Base-by-base conservation (phyloP, 37 sponge, comb jelly and placozoan genomes). In the Diacarnus erythraeanus region DNA sequence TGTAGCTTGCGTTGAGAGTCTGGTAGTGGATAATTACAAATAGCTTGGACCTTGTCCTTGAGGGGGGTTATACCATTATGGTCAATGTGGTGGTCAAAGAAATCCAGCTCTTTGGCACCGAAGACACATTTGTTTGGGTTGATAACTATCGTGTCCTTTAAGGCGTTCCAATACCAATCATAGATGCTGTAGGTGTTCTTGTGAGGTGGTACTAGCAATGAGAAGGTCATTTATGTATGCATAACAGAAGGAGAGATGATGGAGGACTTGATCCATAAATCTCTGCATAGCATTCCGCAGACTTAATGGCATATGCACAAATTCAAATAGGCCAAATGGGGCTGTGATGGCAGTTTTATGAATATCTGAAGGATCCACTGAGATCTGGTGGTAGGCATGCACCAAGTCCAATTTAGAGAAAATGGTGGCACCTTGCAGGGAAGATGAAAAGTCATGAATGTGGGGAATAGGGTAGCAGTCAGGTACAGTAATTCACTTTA, bases 391-490 rank as follows among this genome's bases (percentile, higher is more conserved):
- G 33, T 89, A 83, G 0, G 88, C 88, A 1, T 80, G 84, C 6
- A 89, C 76, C 2, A 90, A 81, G 66, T 90, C 90, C 8, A 89
- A 43, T 58, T 84, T 83, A 23, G 80, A 84, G 58, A 80, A 89
- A 39, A 84, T 77, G 51, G 80, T 89, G 75, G 85, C 44, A 73
- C 84, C 89, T 22, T 88, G 89, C 3, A 84, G 77, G 23, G 81
- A 71, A 1, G 59, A 57, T 4, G 90, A 76, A 66, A 89, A 89
- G 42, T 84, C 77, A 27, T 81, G 87, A n/a, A 90, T 71, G 57
- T 90, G 86, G 0, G 90, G 86, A 22, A 90, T 75, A 10, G 90
- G 90, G 57, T 90, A 90, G 15, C 85, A n/a, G n/a, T 90, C 91
- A 1, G 87, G 80, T 12, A 71, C 72, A n/a, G n/a, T n/a, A n/a